Conservation (phyloP, 2,797 vertebrate species). For the Poecile montanus region DNA sequence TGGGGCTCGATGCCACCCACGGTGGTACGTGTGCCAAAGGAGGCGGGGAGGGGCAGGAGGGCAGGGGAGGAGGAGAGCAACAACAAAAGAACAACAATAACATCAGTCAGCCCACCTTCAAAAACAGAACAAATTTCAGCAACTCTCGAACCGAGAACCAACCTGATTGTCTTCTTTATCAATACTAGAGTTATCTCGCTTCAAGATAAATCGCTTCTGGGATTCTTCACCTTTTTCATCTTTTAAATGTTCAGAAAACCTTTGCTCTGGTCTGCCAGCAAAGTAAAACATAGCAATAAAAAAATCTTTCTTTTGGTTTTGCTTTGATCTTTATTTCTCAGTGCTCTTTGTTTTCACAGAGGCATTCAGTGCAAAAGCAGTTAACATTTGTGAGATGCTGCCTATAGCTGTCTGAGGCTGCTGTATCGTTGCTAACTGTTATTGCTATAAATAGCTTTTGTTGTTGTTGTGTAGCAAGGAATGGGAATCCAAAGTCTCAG, state of each 20-base stretch:
- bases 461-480: slow-evolving; percentile 56
- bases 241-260: slow-evolving; percentile 91
- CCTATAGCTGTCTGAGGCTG: slow-evolving; percentile 46
- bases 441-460: slow-evolving; percentile 66
- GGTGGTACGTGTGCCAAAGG: background rate
- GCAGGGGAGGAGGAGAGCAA: slow-evolving; percentile 49
- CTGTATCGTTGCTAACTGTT: slow-evolving; percentile 38
- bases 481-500: slow-evolving; percentile 37
- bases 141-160: slow-evolving; percentile 83
- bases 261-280: slow-evolving; percentile 90
- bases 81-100: slow-evolving; percentile 74
- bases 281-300: slow-evolving; percentile 85
- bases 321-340: slow-evolving; percentile 58
- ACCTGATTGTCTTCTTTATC: slow-evolving; percentile 91
- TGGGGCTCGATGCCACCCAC: slow-evolving; percentile 23
- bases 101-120: slow-evolving; percentile 80
- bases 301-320: slow-evolving; percentile 62
- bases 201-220: slow-evolving; percentile 92
- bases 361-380: slow-evolving; percentile 66
- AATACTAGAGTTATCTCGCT: slow-evolving; percentile 92
- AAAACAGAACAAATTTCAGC: slow-evolving; percentile 78
- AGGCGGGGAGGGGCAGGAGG: background rate
- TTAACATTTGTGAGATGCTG: slow-evolving; percentile 34
- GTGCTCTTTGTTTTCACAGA: slow-evolving; percentile 62
- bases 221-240: slow-evolving; percentile 92